Evolutionary conservation across 2,113 vertebrate genomes (phyloP).

Genomic region (Alexandromys fortis): DNA sequence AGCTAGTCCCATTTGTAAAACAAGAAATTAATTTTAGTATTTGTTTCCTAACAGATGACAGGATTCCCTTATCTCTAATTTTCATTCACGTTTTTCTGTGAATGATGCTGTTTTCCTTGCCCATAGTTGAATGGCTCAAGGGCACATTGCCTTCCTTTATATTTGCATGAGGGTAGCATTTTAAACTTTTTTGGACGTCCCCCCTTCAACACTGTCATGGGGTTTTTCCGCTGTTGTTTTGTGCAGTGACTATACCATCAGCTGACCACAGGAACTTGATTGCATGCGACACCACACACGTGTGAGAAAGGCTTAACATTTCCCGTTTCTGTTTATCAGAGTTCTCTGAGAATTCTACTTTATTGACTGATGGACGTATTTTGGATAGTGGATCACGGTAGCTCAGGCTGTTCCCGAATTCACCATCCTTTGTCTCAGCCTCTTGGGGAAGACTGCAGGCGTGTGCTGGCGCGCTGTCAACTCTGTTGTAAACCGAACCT

Average conservation of each 20-base stretch:
- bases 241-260: neutral
- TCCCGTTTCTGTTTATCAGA: neutral
- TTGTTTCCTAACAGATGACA: neutral
- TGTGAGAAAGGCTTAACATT: neutral
- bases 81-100: neutral
- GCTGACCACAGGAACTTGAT: neutral
- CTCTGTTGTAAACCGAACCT: neutral
- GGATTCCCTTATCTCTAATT: neutral
- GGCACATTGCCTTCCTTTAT: neutral
- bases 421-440: neutral
- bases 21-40: neutral
- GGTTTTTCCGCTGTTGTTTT: neutral
- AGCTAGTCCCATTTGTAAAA: neutral
- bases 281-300: fast-evolving
- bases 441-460: neutral
- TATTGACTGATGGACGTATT: neutral
- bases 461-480: neutral
- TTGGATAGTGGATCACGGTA: neutral
- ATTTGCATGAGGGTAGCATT: neutral
- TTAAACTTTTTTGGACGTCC: neutral
- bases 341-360: neutral
- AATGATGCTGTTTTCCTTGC: neutral
- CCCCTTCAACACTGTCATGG: neutral
- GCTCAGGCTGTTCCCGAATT: neutral
- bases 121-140: neutral